Base-by-base conservation (phyloP, 2,797 vertebrate species). In the Mallotus villosus region DNA sequence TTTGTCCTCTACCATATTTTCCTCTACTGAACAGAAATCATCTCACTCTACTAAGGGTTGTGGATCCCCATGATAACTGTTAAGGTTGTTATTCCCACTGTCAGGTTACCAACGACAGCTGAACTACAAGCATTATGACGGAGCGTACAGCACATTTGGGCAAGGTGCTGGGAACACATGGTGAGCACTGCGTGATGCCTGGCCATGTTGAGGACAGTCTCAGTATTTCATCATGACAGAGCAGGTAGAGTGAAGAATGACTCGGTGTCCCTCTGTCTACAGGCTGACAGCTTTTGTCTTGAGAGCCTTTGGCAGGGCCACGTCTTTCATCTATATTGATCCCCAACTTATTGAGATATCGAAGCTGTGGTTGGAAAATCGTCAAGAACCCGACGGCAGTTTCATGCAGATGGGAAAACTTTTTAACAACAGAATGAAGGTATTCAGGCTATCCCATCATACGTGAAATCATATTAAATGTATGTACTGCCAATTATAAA, bases 221-320 rank as follows among this genome's bases (percentile, higher is more conserved):
- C 3, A 24, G 16, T 19, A 11, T 51, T 2, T 6, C 37, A 41
- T 67, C 16, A 27, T 17, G 58, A 60, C 58, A 60, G 58, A 60
- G 51, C 24, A 22, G 21, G n/a, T 58, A 25, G 24, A 60, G 22
- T 60, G 21, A 21, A 60, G 58, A 60, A 2, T 55, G n/a, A 61
- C 22, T 5, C 14, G 0, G 58, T 25, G 49, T 34, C 0, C 29
- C 17, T 21, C 16, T 58, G 11, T 63, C 74, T 80, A 70, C 60
- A 96, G 95, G 95, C 79, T 96, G 81, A 96, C 95, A 2, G 91
- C 95, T 2, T 94, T 97, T 78, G 94, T 96, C 19, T 67, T 95
- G 80, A 93, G 93, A 76, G 91, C 92, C 0, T 96, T 96, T 71
- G 80, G 83, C 74, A 93, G 93, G 84, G 94, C 95, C 24, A 76